A percentile compares a stretch with the other conserved stretches of the same genome.
phyloP scores from a whole-genome alignment of 1,140 invertebrate genomes.

The Apis laboriosa region DNA sequence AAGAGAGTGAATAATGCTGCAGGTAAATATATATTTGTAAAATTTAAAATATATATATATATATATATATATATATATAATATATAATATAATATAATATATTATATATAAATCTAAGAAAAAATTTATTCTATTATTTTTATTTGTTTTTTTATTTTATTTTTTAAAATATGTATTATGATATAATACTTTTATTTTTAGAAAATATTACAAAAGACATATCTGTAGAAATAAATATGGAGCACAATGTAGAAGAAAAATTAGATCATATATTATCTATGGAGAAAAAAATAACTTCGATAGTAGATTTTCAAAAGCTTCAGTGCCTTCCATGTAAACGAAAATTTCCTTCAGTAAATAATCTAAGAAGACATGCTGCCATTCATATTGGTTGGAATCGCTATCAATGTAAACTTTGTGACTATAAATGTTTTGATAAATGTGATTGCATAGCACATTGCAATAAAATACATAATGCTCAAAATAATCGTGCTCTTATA shows the following conservation, averaged over 20 bases:
- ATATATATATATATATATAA: not conserved
- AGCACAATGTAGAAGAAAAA: not conserved
- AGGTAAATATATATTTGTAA: constrained; percentile 20
- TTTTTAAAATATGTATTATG: not conserved
- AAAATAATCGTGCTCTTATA: constrained; percentile 63
- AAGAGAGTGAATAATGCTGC: not conserved
- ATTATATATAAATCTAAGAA: not conserved
- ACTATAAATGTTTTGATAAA: constrained; percentile 76
- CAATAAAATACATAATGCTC: constrained; percentile 71
- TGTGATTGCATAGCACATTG: constrained; percentile 75
- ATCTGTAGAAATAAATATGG: not conserved
- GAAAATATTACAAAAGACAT: not conserved
- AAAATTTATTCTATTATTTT: not conserved
- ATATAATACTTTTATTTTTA: not conserved
- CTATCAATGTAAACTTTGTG: constrained; percentile 77
- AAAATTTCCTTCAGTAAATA: constrained; percentile 69
- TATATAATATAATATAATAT: not conserved
- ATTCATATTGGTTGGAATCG: constrained; percentile 78
- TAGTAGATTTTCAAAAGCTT: constrained; percentile 65
- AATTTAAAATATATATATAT: not conserved
- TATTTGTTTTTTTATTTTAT: not conserved
- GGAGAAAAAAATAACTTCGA: constrained; percentile 58
- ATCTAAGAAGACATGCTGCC: constrained; percentile 77
- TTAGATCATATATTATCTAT: constrained; percentile 37
- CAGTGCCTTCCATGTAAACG: constrained; percentile 75